phyloP scores from a whole-genome alignment of 2,888 invertebrate genomes.

The Acrocera orbiculus region DNA sequence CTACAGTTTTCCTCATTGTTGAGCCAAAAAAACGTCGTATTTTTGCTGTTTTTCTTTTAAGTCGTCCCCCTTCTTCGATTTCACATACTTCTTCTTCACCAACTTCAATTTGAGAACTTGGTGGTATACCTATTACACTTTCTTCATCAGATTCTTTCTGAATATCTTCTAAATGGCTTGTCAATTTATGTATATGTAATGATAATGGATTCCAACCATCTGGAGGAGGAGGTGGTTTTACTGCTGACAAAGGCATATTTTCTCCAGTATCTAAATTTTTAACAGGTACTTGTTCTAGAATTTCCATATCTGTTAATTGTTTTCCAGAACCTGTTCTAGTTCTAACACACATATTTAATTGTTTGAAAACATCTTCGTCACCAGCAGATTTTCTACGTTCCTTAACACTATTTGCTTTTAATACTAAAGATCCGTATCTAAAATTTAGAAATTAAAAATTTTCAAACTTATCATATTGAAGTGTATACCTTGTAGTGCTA shows the following conservation, averaged over 20 bases:
- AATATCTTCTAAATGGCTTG: constrained; percentile 64
- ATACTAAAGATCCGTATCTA: constrained; percentile 26
- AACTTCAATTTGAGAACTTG: constrained; percentile 26
- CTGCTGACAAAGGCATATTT: constrained; percentile 81
- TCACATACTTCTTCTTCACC: constrained; percentile 32
- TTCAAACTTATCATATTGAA: neutral
- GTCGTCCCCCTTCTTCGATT: constrained; percentile 27
- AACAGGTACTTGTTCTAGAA: constrained; percentile 77
- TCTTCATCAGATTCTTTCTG: constrained; percentile 64
- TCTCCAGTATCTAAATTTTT: constrained; percentile 72
- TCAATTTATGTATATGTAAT: constrained; percentile 82
- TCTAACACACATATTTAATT: constrained; percentile 53
- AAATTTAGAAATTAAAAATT: neutral
- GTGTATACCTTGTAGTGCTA: constrained; percentile 29
- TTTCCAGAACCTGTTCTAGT: constrained; percentile 76
- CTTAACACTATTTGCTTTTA: constrained; percentile 23
- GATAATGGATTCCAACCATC: constrained; percentile 93
- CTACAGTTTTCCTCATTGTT: constrained; percentile 79
- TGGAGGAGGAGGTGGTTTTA: constrained; percentile 35
- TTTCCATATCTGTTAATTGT: constrained; percentile 78
- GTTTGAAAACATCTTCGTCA: constrained; percentile 55
- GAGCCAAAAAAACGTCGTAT: constrained; percentile 70
- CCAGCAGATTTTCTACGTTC: constrained; percentile 69
- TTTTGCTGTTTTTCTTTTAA: constrained; percentile 37
- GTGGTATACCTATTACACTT: constrained; percentile 42